These are phyloP conservation scores for Pentamera pediparva DNA, from an alignment of 53 echinoderm and acorn worm species.

Conservation along the genomic window DNA sequence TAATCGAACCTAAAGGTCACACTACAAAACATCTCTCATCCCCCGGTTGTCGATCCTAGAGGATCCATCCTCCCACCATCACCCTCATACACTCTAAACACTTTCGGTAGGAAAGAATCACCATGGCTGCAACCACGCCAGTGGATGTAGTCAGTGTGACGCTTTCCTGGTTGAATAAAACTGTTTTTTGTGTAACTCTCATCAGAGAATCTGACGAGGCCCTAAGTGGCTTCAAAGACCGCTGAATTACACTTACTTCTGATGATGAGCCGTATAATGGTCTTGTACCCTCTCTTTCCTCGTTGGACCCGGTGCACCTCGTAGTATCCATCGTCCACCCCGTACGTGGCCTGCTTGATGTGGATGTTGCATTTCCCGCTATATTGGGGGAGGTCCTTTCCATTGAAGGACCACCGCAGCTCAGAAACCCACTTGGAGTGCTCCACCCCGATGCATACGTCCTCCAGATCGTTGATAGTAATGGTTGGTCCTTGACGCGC, in stretches of 20 bases:
- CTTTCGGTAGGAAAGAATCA: too few relatives aligned
- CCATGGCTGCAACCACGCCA: too few relatives aligned
- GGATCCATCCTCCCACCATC: too few relatives aligned
- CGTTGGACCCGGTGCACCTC: conserved; percentile 4
- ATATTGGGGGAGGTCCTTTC: not conserved
- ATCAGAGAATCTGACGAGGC: too few relatives aligned
- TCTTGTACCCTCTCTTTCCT: not conserved
- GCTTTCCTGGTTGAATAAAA: too few relatives aligned
- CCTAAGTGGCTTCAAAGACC: too few relatives aligned
- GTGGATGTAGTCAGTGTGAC: too few relatives aligned
- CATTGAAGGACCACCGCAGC: conserved; percentile 3
- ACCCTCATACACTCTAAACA: too few relatives aligned
- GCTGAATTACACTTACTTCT: not conserved
- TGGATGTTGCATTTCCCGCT: not conserved
- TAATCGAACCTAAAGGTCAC: too few relatives aligned
- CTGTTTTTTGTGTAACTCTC: too few relatives aligned
- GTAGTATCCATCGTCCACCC: not conserved
- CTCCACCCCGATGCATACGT: not conserved
- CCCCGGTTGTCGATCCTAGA: too few relatives aligned
- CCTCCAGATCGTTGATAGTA: conserved; percentile 10
- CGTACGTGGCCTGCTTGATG: conserved; percentile 6
- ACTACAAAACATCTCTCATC: too few relatives aligned
- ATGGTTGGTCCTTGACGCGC: conserved; percentile 1
- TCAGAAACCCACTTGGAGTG: not conserved
- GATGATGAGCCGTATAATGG: not conserved